Conservation (phyloP, 2,888 invertebrate species). For the Macrophya alboannulata region DNA sequence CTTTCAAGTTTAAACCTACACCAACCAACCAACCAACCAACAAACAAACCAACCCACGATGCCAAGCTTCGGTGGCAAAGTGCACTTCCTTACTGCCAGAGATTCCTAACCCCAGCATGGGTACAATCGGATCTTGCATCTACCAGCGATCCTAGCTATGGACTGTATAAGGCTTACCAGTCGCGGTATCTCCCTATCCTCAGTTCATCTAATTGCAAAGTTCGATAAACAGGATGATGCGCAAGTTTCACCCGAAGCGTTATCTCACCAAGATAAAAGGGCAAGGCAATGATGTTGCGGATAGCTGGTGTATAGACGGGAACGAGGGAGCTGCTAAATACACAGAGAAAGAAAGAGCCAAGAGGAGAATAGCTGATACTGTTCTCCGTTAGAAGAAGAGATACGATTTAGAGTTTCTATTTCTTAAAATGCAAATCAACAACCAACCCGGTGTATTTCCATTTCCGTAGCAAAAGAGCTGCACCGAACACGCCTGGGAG, state of each 20-base stretch:
- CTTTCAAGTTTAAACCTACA: constrained; percentile 37
- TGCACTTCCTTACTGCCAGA: constrained; percentile 57
- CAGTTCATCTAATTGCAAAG: constrained; percentile 56
- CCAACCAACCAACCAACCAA: neutral
- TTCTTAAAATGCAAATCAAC: constrained; percentile 55
- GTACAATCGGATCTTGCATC: constrained; percentile 51
- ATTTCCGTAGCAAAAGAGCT: neutral
- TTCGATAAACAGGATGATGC: constrained; percentile 57
- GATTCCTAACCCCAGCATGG: constrained; percentile 48
- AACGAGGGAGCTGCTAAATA: constrained; percentile 2
- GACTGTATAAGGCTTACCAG: constrained; percentile 46
- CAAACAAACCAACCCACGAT: neutral
- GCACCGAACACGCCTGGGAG: neutral
- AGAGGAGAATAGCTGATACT: neutral
- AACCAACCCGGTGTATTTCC: constrained; percentile 9
- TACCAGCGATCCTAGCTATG: constrained; percentile 41
- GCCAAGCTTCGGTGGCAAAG: constrained; percentile 51
- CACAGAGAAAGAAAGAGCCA: constrained; percentile 13
- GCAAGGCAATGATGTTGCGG: constrained; percentile 37
- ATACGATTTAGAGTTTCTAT: constrained; percentile 37
- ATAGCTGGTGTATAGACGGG: neutral
- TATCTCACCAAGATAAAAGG: constrained; percentile 44
- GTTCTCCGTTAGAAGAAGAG: neutral
- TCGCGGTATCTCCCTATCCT: constrained; percentile 47
- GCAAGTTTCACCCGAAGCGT: constrained; percentile 51